Conservation (phyloP, 2,888 invertebrate genomes). For the Desoria tigrina region DNA sequence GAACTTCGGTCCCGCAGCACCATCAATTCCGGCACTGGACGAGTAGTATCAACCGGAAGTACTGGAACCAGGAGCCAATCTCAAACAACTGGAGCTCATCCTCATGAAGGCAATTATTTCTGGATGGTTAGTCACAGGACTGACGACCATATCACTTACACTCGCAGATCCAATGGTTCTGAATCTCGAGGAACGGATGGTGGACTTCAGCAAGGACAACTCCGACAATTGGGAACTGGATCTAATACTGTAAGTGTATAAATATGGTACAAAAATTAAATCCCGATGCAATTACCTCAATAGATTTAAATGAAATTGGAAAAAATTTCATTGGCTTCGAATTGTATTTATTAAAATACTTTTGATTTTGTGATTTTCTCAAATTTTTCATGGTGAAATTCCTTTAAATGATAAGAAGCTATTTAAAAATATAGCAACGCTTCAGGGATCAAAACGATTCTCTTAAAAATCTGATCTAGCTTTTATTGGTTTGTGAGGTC, state of each 20-base stretch:
- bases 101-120: slow-evolving; percentile 19
- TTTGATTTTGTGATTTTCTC: no score
- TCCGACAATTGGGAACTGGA: slow-evolving; percentile 15
- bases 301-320: no score
- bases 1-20: neutral
- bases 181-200: neutral
- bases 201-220: slow-evolving; percentile 10
- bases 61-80: neutral
- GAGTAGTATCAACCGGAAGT: neutral
- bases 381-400: no score
- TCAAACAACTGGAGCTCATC: neutral
- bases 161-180: neutral
- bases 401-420: no score
- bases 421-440: neutral
- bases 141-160: slow-evolving; percentile 24
- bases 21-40: neutral
- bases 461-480: no score
- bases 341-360: no score
- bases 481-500: no score
- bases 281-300: no score
- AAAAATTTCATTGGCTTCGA: no score
- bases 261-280: no score
- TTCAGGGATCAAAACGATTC: no score
- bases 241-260: slow-evolving; percentile 12
- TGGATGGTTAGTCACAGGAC: slow-evolving; percentile 20